Base-by-base conservation (phyloP, 2,888 invertebrate species). In the Noctua comes region DNA sequence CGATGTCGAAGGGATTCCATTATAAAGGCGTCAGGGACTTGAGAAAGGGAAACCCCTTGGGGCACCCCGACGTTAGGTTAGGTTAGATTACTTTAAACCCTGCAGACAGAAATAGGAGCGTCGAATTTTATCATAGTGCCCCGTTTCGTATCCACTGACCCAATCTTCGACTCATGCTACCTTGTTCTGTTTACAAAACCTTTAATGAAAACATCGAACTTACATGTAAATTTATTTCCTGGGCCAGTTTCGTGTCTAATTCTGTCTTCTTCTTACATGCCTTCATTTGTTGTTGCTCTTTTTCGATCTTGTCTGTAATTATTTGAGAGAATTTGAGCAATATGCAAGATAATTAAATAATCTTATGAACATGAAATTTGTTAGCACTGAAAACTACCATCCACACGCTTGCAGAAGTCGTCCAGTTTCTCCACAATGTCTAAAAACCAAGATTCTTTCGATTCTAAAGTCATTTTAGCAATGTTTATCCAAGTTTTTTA, bases 211-310 rank as follows among this genome's bases (percentile, higher is more conserved):
- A 59, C 27, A 59, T 59, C 6, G 27, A 18, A 92, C 95, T 92
- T 88, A 96, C 96, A 69, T 95, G 88, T 70, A 94, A 77, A 74
- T 94, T 94, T 43, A 92, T 86, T 91, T 96, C 96, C 51, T 94
- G 93, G 0, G 93, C 91, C 21, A 95, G 77, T 90, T 94, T 95
- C 0, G 88, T 89, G 73, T 95, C 94, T 21, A 95, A 75, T 85
- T 94, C 95, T 10, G 92, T 93, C 75, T 94, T 94, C 84, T 94
- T 94, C 83, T 93, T 94, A 54, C 92, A 91, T 2, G 92, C 95
- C 75, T 94, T 93, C 21, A 94, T 73, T 76, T 94, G 91, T 74
- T 94, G 92, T 59, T 94, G 91, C 74, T 94, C 92, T 79, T 92
- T 93, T 24, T 92, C 92, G 1, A 95, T 92, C 89, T 93, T 93